Base-by-base conservation (phyloP, 2,113 vertebrate species). In the Pelodiscus sinensis region DNA sequence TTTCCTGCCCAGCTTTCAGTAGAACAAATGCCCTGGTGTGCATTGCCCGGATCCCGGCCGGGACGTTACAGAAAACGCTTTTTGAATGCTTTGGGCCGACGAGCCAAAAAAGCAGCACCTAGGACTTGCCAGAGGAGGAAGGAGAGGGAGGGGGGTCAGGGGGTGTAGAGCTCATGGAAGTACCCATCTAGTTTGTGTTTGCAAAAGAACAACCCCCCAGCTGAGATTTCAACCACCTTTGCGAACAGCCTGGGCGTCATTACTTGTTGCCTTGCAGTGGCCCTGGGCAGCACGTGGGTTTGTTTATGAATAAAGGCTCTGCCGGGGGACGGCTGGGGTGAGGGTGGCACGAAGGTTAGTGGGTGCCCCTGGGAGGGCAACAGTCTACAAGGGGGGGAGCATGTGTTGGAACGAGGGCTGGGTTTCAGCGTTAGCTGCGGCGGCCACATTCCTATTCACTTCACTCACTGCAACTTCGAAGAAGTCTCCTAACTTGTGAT, bases 1-100 rank as follows among this genome's bases (percentile, higher is more conserved):
- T 97, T 98, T 98, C 98, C 98, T 98, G 97, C 96, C 96, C 24
- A 57, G 83, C 92, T 95, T 97, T 97, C 96, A 85, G 87, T 88
- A 86, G 96, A 97, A 96, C 57, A 96, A 96, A 95, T 38, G 89
- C 88, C 92, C 95, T 94, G 90, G 92, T 44, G 94, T 75, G 85
- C 90, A 52, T 85, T 95, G 91, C 92, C 90, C 90, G 86, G 38
- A 79, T 89, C 82, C 87, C 13, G 84, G 79, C 89, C 88, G 86
- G 83, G 91, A 81, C 85, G 88, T 96, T 97, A 95, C 90, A 71
- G 94, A 96, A 96, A 97, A 93, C 92, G 88, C 10, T 29, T 4
- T 95, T 96, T 88, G 44, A 95, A 94, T 93, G 88, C 92, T 90
- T 93, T 89, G 94, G 89, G 95, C 93, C 94, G 81, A 88, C 84